These are phyloP conservation scores for Channallabes apus DNA, from an alignment of 2,797 vertebrate genomes.

Conservation along the genomic window DNA sequence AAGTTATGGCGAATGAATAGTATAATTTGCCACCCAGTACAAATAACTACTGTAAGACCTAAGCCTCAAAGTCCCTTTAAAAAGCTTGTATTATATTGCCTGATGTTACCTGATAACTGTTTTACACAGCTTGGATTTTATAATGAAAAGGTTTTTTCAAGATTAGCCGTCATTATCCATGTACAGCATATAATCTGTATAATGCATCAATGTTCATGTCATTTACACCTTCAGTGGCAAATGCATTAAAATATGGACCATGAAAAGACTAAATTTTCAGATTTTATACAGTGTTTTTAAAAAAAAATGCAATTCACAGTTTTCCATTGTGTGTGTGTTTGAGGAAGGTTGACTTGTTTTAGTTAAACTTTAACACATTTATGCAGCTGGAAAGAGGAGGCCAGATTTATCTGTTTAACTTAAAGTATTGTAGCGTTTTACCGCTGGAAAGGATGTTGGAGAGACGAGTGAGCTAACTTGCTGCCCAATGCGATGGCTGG, in stretches of 20 bases:
- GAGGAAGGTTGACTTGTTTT: background rate
- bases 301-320: too few species aligned
- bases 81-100: background rate
- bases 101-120: background rate
- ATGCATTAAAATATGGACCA: background rate
- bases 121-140: background rate
- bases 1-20: background rate
- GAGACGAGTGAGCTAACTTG: too few species aligned
- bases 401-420: background rate
- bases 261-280: too few species aligned
- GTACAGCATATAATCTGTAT: too few species aligned
- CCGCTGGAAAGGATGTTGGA: too few species aligned
- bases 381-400: background rate
- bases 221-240: background rate
- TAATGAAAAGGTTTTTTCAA: background rate
- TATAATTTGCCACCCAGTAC: background rate
- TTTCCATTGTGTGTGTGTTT: background rate
- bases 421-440: too few species aligned
- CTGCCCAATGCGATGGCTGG: too few species aligned
- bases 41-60: background rate
- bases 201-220: too few species aligned
- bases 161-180: background rate
- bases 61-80: background rate
- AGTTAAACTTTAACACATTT: background rate
- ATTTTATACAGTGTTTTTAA: too few species aligned